Evolutionary conservation across 2,888 invertebrate genomes (phyloP).

Genomic region (Drosophila rellima): DNA sequence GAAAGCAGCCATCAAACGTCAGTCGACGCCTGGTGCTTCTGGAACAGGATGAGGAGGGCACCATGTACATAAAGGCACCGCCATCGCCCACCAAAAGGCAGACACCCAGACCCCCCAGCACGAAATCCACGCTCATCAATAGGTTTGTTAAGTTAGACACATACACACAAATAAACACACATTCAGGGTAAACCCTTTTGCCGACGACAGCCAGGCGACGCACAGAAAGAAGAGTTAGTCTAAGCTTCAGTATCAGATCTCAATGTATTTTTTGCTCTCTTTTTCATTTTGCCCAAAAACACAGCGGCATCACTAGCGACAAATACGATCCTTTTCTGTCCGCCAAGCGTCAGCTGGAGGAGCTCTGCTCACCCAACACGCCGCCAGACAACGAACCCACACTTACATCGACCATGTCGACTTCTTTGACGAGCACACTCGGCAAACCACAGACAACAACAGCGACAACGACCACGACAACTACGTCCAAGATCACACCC

Average conservation of each 20-base stretch:
- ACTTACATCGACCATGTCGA: constrained; percentile 64
- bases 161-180: neutral
- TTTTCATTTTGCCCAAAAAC: constrained; percentile 2
- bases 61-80: constrained; percentile 68
- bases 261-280: constrained; percentile 1
- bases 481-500: constrained; percentile 35
- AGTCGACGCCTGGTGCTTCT: constrained; percentile 54
- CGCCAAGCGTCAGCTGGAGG: constrained; percentile 93
- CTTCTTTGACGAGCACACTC: constrained; percentile 64
- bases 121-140: constrained; percentile 8
- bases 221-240: constrained; percentile 37
- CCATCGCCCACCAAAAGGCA: constrained; percentile 25
- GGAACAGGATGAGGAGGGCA: constrained; percentile 63
- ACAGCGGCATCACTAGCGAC: constrained; percentile 72
- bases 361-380: constrained; percentile 89
- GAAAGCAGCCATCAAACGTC: constrained; percentile 20
- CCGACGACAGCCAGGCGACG: constrained; percentile 66
- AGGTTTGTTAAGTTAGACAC: constrained; percentile 73
- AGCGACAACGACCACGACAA: constrained; percentile 35
- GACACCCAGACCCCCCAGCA: constrained; percentile 7
- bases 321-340: constrained; percentile 92
- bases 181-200: neutral
- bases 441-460: constrained; percentile 40
- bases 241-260: neutral
- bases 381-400: constrained; percentile 76